Percentiles rank a stretch among this genome's conserved stretches.
These are phyloP conservation scores for Argopecten irradians DNA, from an alignment of 1,140 invertebrate species.

Conservation along the genomic window DNA sequence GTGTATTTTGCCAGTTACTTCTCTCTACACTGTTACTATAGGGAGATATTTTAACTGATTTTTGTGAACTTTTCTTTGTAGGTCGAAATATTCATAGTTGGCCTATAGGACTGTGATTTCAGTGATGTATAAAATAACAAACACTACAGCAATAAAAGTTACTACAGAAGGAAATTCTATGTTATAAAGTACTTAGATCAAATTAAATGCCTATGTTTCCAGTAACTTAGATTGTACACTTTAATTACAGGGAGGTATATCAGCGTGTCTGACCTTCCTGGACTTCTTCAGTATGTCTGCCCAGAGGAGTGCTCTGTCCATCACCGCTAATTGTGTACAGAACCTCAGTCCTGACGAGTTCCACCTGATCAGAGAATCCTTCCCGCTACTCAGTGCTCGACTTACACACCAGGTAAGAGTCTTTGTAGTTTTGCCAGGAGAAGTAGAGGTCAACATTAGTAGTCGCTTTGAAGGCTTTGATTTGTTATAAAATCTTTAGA, in stretches of 20 bases:
- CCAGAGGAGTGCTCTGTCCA: conserved; percentile 94
- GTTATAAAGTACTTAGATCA: neutral
- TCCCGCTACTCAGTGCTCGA: conserved; percentile 90
- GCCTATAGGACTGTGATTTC: too few species aligned
- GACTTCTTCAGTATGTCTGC: conserved; percentile 97
- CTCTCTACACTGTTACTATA: too few species aligned
- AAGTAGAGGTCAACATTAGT: too few species aligned
- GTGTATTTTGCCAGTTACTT: too few species aligned
- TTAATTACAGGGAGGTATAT: conserved; percentile 88
- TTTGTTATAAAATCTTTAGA: too few species aligned
- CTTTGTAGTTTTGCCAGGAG: neutral
- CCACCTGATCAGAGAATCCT: conserved; percentile 91
- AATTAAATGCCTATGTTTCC: neutral
- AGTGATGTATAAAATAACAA: too few species aligned
- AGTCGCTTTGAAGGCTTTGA: too few species aligned
- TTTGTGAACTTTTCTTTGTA: too few species aligned
- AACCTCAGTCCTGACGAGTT: conserved; percentile 96
- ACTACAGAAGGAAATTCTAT: neutral
- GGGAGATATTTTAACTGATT: too few species aligned
- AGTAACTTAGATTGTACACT: conserved; percentile 17
- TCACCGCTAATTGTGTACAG: conserved; percentile 97
- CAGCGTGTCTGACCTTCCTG: conserved; percentile 95
- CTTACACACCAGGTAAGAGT: conserved; percentile 88
- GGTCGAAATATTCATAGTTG: too few species aligned
- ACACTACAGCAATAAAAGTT: too few species aligned